Evolutionary conservation across 2,113 vertebrate species (phyloP), one percentile per base, ranked within the genome.

Genomic region (Eleginops maclovinus): DNA sequence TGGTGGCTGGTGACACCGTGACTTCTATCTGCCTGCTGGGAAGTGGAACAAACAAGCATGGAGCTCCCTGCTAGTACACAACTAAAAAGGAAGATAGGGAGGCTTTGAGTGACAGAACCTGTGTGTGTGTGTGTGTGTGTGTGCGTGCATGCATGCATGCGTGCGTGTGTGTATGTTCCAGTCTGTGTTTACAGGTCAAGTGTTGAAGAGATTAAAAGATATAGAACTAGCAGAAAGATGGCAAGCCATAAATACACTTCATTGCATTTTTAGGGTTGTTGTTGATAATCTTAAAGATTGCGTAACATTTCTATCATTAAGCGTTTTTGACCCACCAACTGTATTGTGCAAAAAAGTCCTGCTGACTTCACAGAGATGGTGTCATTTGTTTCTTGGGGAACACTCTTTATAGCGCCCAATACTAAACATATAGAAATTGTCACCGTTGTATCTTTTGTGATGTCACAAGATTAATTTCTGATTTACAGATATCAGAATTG

Each of bases 21-120:
- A 79, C 43, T 70, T 49, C 76, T 63, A 87, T 84, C 82, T 87
- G 72, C 55, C 69, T 68, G 73, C 66, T 58, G 69, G 75, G 50
- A 79, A 85, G 68, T 11, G 46, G 61, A 81, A 78, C 82, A 79
- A 85, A 85, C 70, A 79, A 40, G 24, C 28, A 51, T 10, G 53
- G 24, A 46, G 7, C 26, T 70, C 64, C 58, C 19, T 26, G 70
- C 43, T 41, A 58, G 31, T 4, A 26, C 54, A 73, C 17, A 63
- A 69, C 9, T 22, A 59, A 17, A 51, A 41, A 47, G 10, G 72
- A 49, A 59, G 28, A 80, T 19, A 61, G n/a, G 19, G 10, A 55
- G 26, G 14, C 44, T 68, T 8, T 36, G 54, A 55, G 55, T 53
- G 64, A 75, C 16, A 51, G 36, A 47, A 15, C 3, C 17, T 13